These are phyloP conservation scores for Lucilia sericata DNA, from an alignment of 1,140 invertebrate genomes.

Conservation along the genomic window DNA sequence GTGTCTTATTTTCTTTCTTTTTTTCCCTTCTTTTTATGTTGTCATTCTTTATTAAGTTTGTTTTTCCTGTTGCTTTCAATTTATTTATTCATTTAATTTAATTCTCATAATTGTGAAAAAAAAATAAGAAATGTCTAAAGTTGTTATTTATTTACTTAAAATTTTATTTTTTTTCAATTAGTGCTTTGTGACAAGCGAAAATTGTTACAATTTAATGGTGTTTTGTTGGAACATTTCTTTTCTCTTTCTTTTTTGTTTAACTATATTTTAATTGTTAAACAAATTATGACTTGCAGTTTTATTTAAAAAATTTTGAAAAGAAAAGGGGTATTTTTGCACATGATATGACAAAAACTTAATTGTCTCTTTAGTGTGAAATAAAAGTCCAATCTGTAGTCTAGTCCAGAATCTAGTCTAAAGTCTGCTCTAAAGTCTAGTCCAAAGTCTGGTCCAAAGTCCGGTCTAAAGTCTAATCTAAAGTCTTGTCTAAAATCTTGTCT, in stretches of 20 bases:
- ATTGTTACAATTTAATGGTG: neutral
- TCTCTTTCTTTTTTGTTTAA: too few species aligned
- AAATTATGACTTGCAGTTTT: neutral
- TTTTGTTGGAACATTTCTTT: neutral
- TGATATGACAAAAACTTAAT: neutral
- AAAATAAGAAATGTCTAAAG: too few species aligned
- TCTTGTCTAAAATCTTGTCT: too few species aligned
- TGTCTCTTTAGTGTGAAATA: too few species aligned
- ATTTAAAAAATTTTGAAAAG: neutral
- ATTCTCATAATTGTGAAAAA: too few species aligned
- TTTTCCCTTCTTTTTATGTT: neutral
- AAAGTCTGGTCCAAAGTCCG: too few species aligned
- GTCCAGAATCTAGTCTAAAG: too few species aligned
- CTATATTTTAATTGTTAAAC: neutral
- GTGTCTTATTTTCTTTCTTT: neutral
- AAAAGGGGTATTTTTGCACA: neutral
- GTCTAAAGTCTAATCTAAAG: too few species aligned
- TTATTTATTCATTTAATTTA: neutral
- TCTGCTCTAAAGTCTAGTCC: too few species aligned
- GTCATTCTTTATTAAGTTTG: neutral
- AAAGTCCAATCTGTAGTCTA: too few species aligned
- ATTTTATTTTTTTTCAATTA: too few species aligned
- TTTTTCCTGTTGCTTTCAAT: neutral
- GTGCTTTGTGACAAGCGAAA: neutral
- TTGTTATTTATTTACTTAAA: too few species aligned